These are phyloP conservation scores for Ianthella basta DNA, from an alignment of 37 sponge, comb jelly and placozoan species.

Conservation along the genomic window DNA sequence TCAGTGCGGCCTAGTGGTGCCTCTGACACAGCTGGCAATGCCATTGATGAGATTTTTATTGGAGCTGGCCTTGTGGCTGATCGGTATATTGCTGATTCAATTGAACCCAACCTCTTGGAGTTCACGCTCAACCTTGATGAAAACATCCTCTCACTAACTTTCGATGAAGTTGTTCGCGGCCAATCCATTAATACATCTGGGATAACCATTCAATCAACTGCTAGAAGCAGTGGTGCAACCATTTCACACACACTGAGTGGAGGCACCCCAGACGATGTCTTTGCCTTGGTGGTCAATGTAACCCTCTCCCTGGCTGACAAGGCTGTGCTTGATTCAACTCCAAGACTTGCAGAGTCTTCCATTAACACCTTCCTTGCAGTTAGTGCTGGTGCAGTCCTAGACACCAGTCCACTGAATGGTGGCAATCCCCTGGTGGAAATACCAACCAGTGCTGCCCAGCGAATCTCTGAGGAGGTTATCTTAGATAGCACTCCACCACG, in stretches of 20 bases:
- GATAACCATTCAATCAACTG: conserved; percentile 59
- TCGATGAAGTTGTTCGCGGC: conserved; percentile 82
- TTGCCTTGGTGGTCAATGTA: conserved; percentile 58
- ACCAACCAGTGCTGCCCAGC: conserved; percentile 30
- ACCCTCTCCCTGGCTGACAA: conserved; percentile 53
- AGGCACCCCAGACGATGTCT: conserved; percentile 43
- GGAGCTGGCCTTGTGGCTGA: conserved; percentile 57
- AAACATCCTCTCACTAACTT: conserved; percentile 73
- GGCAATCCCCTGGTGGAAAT: conserved; percentile 59
- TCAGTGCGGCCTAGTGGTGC: conserved; percentile 45
- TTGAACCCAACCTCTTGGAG: conserved; percentile 41
- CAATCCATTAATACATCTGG: conserved; percentile 56
- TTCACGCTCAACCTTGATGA: conserved; percentile 73
- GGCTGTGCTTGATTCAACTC: conserved; percentile 52
- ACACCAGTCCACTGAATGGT: conserved; percentile 73
- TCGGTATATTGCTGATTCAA: conserved; percentile 58
- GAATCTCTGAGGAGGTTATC: conserved; percentile 38
- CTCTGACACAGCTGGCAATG: conserved; percentile 60
- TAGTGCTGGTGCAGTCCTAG: conserved; percentile 52
- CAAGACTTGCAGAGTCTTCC: conserved; percentile 51
- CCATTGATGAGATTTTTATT: conserved; percentile 36
- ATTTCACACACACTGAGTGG: conserved; percentile 30
- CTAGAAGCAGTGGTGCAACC: not conserved
- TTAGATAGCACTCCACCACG: conserved; percentile 65
- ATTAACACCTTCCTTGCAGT: conserved; percentile 72